These are phyloP conservation scores for Trichogramma evanescens DNA, from an alignment of 2,888 invertebrate genomes.

Conservation along the genomic window DNA sequence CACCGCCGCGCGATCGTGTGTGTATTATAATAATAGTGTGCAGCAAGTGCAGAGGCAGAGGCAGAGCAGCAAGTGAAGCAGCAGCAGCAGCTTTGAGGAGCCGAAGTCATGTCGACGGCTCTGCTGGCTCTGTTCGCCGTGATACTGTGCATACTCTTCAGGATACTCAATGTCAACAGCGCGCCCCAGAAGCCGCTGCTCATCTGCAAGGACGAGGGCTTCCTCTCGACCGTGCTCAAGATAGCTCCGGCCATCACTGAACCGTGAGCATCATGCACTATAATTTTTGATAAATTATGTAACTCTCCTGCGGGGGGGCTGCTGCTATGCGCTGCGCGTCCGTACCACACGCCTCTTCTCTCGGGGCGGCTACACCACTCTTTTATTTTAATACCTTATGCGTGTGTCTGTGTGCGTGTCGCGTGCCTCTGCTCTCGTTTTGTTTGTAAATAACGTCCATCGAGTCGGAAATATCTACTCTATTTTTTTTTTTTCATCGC, in stretches of 20 bases:
- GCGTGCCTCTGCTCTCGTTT: too few species aligned
- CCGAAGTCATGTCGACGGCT: conserved; percentile 66
- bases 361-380: too few species aligned
- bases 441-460: too few species aligned
- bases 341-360: too few species aligned
- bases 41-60: background rate
- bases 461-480: too few species aligned
- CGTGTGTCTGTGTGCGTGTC: too few species aligned
- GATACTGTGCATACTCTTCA: conserved; percentile 73
- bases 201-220: conserved; percentile 68
- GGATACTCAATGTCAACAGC: conserved; percentile 78
- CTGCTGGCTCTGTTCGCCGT: conserved; percentile 74
- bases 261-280: conserved; percentile 62
- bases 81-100: background rate
- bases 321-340: too few species aligned
- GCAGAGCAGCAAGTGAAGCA: too few species aligned
- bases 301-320: too few species aligned
- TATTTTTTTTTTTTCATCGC: too few species aligned
- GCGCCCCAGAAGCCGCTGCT: conserved; percentile 72
- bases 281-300: background rate
- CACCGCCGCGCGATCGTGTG: too few species aligned
- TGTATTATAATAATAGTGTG: background rate
- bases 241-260: conserved; percentile 71
- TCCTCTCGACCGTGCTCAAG: conserved; percentile 71
- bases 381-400: too few species aligned